These are phyloP conservation scores for Grammomys surdaster DNA, from an alignment of 2,113 vertebrate genomes.

Conservation along the genomic window DNA sequence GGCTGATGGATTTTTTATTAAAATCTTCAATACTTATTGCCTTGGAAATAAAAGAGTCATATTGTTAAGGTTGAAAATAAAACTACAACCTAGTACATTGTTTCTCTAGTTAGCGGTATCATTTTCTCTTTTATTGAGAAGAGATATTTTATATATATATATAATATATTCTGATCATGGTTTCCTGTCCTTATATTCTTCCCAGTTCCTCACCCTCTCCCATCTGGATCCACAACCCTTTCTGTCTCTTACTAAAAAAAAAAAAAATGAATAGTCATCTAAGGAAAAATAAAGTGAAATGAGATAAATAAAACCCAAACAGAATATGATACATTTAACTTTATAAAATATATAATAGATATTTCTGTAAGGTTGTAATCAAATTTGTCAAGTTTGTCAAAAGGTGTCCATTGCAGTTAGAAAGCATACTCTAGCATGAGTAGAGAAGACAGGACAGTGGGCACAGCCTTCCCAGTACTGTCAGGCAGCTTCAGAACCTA, in stretches of 20 bases:
- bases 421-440: not conserved
- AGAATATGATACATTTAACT: not conserved
- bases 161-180: not conserved
- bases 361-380: not conserved
- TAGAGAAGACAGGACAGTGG: not conserved
- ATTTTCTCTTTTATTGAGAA: not conserved
- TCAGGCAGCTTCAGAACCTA: not conserved
- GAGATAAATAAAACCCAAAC: not conserved
- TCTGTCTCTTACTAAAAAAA: not conserved
- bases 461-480: too few relatives aligned
- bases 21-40: constrained; percentile 41
- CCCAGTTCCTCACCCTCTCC: not conserved
- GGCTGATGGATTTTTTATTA: constrained; percentile 68
- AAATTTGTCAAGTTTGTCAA: constrained; percentile 17
- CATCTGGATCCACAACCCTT: not conserved
- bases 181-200: not conserved
- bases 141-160: not conserved
- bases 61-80: constrained; percentile 49
- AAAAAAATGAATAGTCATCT: not conserved
- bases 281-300: not conserved
- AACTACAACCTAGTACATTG: constrained; percentile 44
- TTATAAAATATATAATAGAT: not conserved
- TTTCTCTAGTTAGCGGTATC: constrained; percentile 18
- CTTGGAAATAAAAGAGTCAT: not conserved
- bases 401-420: not conserved